These are phyloP conservation scores for Notospermus geniculatus DNA, from an alignment of 1,140 invertebrate species.

Conservation along the genomic window DNA sequence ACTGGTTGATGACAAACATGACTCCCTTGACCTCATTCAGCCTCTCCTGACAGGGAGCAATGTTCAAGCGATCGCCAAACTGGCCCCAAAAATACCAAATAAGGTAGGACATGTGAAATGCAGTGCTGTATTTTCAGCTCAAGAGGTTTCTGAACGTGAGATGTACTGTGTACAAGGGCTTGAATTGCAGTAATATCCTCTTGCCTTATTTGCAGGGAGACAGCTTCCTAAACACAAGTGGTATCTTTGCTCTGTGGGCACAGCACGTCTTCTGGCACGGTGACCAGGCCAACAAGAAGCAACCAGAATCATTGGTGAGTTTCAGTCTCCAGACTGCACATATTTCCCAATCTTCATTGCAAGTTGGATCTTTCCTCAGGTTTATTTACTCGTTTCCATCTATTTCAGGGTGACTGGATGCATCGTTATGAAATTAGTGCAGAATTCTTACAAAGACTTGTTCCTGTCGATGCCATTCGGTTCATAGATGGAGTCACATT, in stretches of 20 bases:
- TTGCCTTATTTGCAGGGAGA: slow-evolving; percentile 27
- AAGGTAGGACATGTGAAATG: slow-evolving; percentile 30
- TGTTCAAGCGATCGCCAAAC: slow-evolving; percentile 52
- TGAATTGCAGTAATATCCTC: too few relatives aligned
- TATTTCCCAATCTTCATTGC: too few relatives aligned
- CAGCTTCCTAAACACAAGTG: slow-evolving; percentile 44
- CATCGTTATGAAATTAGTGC: slow-evolving; percentile 51
- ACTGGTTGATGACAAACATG: slow-evolving; percentile 38
- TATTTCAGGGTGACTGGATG: slow-evolving; percentile 48
- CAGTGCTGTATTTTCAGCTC: not conserved
- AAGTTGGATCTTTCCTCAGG: too few relatives aligned
- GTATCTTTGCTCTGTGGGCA: slow-evolving; percentile 53
- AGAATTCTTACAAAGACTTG: slow-evolving; percentile 49
- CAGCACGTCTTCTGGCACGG: slow-evolving; percentile 51
- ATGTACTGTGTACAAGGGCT: too few relatives aligned
- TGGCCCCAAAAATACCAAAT: slow-evolving; percentile 48
- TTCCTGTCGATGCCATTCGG: slow-evolving; percentile 36
- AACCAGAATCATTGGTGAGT: slow-evolving; percentile 34
- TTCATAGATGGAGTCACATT: slow-evolving; percentile 44
- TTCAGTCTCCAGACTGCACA: too few relatives aligned
- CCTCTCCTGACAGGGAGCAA: slow-evolving; percentile 49
- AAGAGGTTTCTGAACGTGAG: too few relatives aligned
- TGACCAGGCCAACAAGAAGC: slow-evolving; percentile 31
- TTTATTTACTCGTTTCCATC: too few relatives aligned
- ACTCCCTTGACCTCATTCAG: slow-evolving; percentile 39